Base-by-base conservation (phyloP, 2,113 vertebrate species). In the Toxotes chatareus region DNA sequence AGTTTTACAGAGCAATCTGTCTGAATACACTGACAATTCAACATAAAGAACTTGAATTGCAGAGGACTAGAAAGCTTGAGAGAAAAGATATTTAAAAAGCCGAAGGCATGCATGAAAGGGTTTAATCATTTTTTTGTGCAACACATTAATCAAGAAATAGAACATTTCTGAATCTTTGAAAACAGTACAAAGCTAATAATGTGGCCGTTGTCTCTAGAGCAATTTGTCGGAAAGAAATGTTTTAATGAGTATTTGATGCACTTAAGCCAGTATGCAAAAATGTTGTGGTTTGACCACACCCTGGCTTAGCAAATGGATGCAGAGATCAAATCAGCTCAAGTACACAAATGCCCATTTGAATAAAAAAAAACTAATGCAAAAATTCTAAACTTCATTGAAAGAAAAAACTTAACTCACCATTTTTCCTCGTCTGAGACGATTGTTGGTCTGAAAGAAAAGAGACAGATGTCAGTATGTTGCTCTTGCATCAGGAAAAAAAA, bases 381-480 rank as follows among this genome's bases (percentile, higher is more conserved):
- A 13, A 27, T 12, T 13, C 21, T 4, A n/a, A 6, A 66, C 4
- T n/a, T 13, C 3, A 13, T 55, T 14, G 0, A 36, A 53, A 57
- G 17, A 49, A 57, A 64, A 47, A 53, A 36, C 7, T 40, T 4
- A 60, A 89, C 92, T 95, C 82, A 97, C 97, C 96, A 96, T 93
- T 96, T 97, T 10, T 98, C 97, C 83, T 98, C 97, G 36, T 98
- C 97, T 0, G 90, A 17, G 44, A 96, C 95, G 55, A 96, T 93
- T 9, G 94, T 92, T 2, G 90, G 94, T 78, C 97, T 98, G 94
- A 62, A 94, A 93, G 42, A 85, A 60, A 87, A 75, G 66, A 83
- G 69, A 86, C 21, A 73, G 8, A 42, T 51, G 60, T 78, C 34
- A 87, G 69, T 19, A 61, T 59, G 21, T 38, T 36, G 34, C 19